These are phyloP conservation scores for Oryzias celebensis DNA, from an alignment of 2,113 vertebrate genomes.

Conservation along the genomic window DNA sequence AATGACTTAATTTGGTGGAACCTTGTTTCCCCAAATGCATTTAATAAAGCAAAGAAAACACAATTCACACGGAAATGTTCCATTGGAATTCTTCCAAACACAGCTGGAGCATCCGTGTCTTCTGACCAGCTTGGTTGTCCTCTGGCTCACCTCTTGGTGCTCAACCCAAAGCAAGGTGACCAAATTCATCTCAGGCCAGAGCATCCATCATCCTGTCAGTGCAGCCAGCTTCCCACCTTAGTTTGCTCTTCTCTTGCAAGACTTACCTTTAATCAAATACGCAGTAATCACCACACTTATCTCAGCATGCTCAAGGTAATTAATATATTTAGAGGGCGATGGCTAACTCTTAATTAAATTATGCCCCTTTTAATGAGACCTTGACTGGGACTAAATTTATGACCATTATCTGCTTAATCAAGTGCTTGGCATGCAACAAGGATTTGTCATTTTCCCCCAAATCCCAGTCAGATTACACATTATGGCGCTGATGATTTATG, in stretches of 20 bases:
- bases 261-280: conserved; percentile 90
- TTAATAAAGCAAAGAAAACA: background rate
- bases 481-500: conserved; percentile 92
- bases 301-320: conserved; percentile 98
- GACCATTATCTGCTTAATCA: conserved; percentile 96
- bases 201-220: conserved; percentile 92
- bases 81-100: conserved; percentile 8
- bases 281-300: conserved; percentile 93
- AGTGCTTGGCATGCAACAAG: conserved; percentile 82
- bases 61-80: background rate
- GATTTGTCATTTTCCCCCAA: conserved; percentile 92
- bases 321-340: conserved; percentile 92
- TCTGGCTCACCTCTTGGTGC: conserved; percentile 64
- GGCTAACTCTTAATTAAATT: conserved; percentile 95
- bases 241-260: conserved; percentile 87
- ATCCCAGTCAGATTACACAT: conserved; percentile 80
- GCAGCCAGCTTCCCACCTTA: conserved; percentile 80
- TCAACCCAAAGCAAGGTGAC: conserved; percentile 85
- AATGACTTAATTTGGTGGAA: too few species aligned
- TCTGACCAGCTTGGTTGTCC: conserved; percentile 48
- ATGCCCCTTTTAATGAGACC: conserved; percentile 94
- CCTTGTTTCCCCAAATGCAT: background rate
- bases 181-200: conserved; percentile 78
- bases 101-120: background rate
- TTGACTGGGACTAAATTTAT: conserved; percentile 93